Base-by-base conservation (phyloP, 2,888 invertebrate genomes). In the Drosophila kambysellisi region DNA sequence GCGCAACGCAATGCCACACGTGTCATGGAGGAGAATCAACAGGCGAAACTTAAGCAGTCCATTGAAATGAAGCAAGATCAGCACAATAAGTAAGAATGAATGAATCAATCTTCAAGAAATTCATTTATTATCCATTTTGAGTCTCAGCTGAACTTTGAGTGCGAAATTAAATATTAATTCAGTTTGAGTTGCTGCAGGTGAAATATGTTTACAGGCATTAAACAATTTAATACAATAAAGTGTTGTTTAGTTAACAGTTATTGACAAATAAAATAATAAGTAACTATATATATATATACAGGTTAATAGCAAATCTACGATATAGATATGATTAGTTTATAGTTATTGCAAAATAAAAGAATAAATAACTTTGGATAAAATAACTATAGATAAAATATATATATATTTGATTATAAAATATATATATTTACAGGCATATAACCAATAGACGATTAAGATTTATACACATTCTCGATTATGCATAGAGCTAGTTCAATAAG, bases 1-100 rank as follows among this genome's bases (percentile, higher is more conserved):
- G 95, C 96, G 70, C 96, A 96, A 86, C 96, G 97, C 93, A 95
- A 95, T 89, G 95, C 95, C 84, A 94, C 96, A 86, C 95, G 96
- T 83, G 94, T 95, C 73, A 95, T 95, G 90, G 96, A 97, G 88
- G 95, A 96, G 77, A 95, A 95, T 83, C 94, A 96, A 63, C 97
- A 98, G 93, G 94, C 95, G 51, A 96, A 96, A 82, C 95, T 96
- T 84, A 95, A 95, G 89, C 95, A 95, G 86, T 94, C 96, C 77
- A 95, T 97, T 35, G 96, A 96, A 86, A 94, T 95, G 57, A 97
- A 97, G 53, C 95, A 96, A 70, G 94, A 95, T 83, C 95, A 95
- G 83, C 94, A 94, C 39, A 94, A 94, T 60, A 95, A 95, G 95
- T 95, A 84, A 87, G 86, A 52, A 35, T 4, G 20, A 20, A 2